Evolutionary conservation across 2,113 vertebrate species (phyloP), one percentile per base, ranked within the genome.

Genomic region (Psittacula cyanocephala): DNA sequence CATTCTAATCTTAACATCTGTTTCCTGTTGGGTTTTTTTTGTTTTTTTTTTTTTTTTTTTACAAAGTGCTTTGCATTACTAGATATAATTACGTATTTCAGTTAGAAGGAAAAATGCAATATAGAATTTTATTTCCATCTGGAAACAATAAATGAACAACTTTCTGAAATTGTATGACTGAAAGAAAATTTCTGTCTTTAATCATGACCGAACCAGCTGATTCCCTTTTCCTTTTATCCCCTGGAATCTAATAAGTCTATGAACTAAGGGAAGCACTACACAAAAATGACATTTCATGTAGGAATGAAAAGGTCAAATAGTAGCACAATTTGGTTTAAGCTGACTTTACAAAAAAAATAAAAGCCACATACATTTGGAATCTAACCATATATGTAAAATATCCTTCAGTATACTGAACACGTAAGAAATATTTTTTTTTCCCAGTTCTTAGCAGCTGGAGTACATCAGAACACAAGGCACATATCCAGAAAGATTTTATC

Each of bases 141-240:
- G 97, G 80, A 96, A 88, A 86, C 49, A 94, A 97, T 96, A 94
- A 96, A 94, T n/a, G 63, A 94, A 92, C 49, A 62, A 86, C 31
- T 31, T 89, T 91, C 74, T 93, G 50, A 96, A 95, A 89, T 29
- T 47, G 39, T 7, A 74, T 18, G 60, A 86, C 82, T 55, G 77
- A 97, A 90, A 92, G 86, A 89, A 95, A 97, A 86, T 23, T 62
- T 89, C 65, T 91, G 93, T 70, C 82, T 96, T 94, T 95, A 94
- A 95, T 96, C 89, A 84, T 8, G 10, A 78, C 50, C 90, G 65
- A 95, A 97, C 94, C 5, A 74, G 91, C 82, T 89, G 94, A 96
- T 13, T 68, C 68, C 39, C 47, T 89, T 88, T 78, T 70, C 23
- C 67, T 35, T 41, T 35, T 41, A 11, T 25, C 50, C 69, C 49